A percentile compares a stretch with the other conserved stretches of the same genome.
Conservation (phyloP, 1,140 invertebrate genomes). For the Neotoxoptera formosana region DNA sequence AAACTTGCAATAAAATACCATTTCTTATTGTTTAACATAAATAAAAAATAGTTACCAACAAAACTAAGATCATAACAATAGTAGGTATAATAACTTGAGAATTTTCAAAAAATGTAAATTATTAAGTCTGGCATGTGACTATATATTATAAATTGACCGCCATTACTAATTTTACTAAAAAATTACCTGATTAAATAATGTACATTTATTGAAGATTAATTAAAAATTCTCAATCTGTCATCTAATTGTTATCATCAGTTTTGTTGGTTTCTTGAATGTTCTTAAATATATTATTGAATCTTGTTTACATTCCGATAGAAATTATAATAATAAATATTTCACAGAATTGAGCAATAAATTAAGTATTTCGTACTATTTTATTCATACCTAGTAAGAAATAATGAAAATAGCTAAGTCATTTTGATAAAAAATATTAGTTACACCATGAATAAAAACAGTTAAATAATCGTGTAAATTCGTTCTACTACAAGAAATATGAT, state of each 20-base stretch:
- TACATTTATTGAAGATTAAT: too few species aligned
- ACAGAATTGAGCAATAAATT: too few species aligned
- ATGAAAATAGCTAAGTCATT: background rate
- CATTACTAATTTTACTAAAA: too few species aligned
- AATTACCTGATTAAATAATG: too few species aligned
- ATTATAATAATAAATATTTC: background rate
- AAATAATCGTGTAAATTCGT: background rate
- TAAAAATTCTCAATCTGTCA: too few species aligned
- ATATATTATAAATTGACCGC: too few species aligned
- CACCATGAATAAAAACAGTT: background rate
- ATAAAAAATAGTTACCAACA: background rate
- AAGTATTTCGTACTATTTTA: too few species aligned
- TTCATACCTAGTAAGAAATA: background rate
- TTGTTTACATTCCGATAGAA: background rate
- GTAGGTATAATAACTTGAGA: too few species aligned
- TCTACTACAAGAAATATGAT: background rate
- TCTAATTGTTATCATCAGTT: too few species aligned
- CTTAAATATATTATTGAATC: too few species aligned
- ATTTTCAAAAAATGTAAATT: too few species aligned
- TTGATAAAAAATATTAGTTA: constrained; percentile 26
- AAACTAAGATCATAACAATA: background rate
- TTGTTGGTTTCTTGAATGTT: background rate
- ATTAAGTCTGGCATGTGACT: too few species aligned
- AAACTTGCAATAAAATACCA: background rate
- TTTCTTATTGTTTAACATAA: background rate